Evolutionary conservation across 35 echinoderm and acorn worm species (phyloP).

Genomic region (Amphiura filiformis): DNA sequence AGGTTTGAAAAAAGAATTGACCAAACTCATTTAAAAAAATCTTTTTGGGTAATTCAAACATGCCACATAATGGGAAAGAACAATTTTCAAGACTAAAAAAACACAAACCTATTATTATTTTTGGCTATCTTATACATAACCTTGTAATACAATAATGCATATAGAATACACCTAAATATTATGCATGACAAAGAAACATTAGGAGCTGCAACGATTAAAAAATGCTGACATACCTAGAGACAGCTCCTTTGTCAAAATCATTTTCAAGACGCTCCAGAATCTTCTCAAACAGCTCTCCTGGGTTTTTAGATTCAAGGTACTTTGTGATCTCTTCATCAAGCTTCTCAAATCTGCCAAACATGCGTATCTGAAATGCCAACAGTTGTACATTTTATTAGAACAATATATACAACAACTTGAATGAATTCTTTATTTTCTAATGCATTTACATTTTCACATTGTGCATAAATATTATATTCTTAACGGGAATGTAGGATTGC

Average conservation of each 20-base stretch:
- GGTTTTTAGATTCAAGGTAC: slow-evolving; percentile 56
- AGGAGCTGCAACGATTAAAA: too few species aligned
- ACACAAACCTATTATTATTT: too few species aligned
- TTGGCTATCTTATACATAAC: too few species aligned
- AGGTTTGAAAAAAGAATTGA: too few species aligned
- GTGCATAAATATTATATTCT: neutral
- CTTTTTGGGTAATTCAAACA: too few species aligned
- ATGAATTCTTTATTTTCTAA: neutral
- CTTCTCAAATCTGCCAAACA: slow-evolving; percentile 74
- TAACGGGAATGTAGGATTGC: neutral
- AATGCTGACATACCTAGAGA: slow-evolving; percentile 56
- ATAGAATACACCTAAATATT: too few species aligned
- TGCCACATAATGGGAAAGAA: too few species aligned
- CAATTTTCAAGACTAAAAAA: too few species aligned
- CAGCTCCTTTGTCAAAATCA: slow-evolving; percentile 72
- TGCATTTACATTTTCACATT: neutral
- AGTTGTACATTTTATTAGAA: neutral
- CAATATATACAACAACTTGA: neutral
- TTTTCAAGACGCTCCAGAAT: slow-evolving; percentile 76
- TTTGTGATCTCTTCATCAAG: slow-evolving; percentile 63
- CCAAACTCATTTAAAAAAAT: too few species aligned
- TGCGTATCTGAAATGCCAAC: slow-evolving; percentile 56
- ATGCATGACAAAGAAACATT: too few species aligned
- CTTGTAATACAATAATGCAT: too few species aligned
- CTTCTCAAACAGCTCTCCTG: slow-evolving; percentile 79